Evolutionary conservation across 2,797 vertebrate species (phyloP).

Genomic region (Xenopus petersii): DNA sequence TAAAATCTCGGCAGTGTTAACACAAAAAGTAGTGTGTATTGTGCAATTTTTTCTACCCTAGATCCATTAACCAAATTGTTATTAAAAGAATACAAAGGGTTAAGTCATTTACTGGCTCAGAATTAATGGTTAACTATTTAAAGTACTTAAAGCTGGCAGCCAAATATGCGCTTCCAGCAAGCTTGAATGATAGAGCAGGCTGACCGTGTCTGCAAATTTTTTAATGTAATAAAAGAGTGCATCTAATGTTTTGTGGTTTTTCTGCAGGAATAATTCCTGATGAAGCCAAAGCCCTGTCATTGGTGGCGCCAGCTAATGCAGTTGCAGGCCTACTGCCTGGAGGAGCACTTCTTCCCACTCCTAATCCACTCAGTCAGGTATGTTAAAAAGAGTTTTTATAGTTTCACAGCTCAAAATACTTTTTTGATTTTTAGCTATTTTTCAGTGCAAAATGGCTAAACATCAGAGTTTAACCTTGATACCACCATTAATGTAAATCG

Average conservation of each 20-base stretch:
- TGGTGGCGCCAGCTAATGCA: constrained; percentile 98
- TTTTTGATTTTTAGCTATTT: too few species aligned
- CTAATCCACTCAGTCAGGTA: constrained; percentile 92
- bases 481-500: too few species aligned
- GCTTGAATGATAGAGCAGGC: constrained; percentile 81
- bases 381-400: constrained; percentile 9
- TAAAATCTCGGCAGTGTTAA: constrained; percentile 99
- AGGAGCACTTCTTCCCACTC: constrained; percentile 95
- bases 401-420: too few species aligned
- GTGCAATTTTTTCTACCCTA: constrained; percentile 91
- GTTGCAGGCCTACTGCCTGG: constrained; percentile 98
- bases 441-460: too few species aligned
- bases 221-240: constrained; percentile 45
- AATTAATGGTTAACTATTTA: constrained; percentile 74
- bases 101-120: constrained; percentile 71
- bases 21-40: constrained; percentile 97
- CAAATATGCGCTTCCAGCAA: constrained; percentile 81
- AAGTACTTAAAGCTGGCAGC: constrained; percentile 76
- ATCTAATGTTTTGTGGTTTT: constrained; percentile 70
- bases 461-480: too few species aligned
- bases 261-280: constrained; percentile 99
- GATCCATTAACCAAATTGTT: constrained; percentile 79
- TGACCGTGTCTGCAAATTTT: constrained; percentile 66
- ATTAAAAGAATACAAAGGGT: constrained; percentile 65
- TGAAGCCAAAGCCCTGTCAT: constrained; percentile 98